These are phyloP conservation scores for Griposia aprilina DNA, from an alignment of 2,888 invertebrate genomes.

Conservation along the genomic window DNA sequence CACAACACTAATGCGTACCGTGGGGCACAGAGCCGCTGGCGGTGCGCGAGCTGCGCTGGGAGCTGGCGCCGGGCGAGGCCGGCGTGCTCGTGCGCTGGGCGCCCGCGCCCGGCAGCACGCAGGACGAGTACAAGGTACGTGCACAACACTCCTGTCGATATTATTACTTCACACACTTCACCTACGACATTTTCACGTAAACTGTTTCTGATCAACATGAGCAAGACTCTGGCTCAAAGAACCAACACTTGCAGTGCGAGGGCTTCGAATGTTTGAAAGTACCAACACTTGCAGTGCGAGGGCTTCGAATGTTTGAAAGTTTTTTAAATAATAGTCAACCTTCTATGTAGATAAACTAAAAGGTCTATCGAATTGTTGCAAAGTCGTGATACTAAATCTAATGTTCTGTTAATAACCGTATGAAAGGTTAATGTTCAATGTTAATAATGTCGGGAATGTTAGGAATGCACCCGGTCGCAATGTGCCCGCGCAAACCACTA, in stretches of 20 bases:
- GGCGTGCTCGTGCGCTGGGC: too few species aligned
- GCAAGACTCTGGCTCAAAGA: neutral
- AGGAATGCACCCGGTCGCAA: neutral
- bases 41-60: conserved; percentile 91
- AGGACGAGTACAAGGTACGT: too few species aligned
- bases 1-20: too few species aligned
- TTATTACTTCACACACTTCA: neutral
- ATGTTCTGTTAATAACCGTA: neutral
- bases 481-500: too few species aligned
- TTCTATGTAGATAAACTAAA: neutral
- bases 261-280: neutral
- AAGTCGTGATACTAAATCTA: neutral
- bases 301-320: too few species aligned
- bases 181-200: neutral
- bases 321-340: neutral
- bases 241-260: neutral
- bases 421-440: neutral
- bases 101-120: conserved; percentile 87
- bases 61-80: conserved; percentile 90
- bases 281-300: too few species aligned
- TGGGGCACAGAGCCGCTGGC: conserved; percentile 92
- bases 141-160: neutral
- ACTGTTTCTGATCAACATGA: neutral
- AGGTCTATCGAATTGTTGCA: neutral
- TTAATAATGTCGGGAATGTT: neutral